Conservation (phyloP, 2,888 invertebrate genomes). For the Ophioninae sp. region DNA sequence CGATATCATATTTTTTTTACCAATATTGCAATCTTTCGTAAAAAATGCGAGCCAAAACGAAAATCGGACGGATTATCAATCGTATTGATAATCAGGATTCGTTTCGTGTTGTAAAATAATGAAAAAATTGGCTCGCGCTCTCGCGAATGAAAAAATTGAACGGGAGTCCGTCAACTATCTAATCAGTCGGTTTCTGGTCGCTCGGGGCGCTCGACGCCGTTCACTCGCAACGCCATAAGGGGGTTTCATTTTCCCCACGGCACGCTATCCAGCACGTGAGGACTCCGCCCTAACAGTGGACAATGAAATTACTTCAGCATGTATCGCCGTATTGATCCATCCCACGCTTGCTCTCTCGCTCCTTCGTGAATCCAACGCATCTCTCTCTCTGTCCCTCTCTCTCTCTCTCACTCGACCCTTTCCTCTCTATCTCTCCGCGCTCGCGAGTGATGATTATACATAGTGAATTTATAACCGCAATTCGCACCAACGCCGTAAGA, state of each 20-base stretch:
- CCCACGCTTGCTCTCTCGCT: constrained; percentile 48
- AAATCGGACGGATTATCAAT: not conserved
- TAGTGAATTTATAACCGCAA: constrained; percentile 39
- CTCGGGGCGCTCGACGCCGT: constrained; percentile 41
- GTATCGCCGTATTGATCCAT: constrained; percentile 76
- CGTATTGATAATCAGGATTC: not conserved
- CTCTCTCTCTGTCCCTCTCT: constrained; percentile 41
- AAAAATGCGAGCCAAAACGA: not conserved
- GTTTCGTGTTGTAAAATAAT: not conserved
- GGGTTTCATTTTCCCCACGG: constrained; percentile 67
- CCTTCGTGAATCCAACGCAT: constrained; percentile 18
- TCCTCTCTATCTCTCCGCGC: constrained; percentile 29
- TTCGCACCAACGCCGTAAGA: constrained; percentile 9
- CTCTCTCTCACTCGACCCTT: constrained; percentile 28
- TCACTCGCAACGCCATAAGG: constrained; percentile 59
- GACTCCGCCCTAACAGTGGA: constrained; percentile 75
- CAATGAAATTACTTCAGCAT: constrained; percentile 77
- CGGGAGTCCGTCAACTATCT: constrained; percentile 49
- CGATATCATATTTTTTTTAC: no score
- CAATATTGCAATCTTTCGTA: no score
- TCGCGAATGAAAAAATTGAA: constrained; percentile 6
- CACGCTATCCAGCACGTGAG: constrained; percentile 75
- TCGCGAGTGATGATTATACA: constrained; percentile 42
- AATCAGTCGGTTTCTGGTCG: constrained; percentile 51
- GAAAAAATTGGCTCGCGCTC: not conserved